Evolutionary conservation across 2,113 vertebrate genomes (phyloP).

Genomic region (Pteronura brasiliensis): DNA sequence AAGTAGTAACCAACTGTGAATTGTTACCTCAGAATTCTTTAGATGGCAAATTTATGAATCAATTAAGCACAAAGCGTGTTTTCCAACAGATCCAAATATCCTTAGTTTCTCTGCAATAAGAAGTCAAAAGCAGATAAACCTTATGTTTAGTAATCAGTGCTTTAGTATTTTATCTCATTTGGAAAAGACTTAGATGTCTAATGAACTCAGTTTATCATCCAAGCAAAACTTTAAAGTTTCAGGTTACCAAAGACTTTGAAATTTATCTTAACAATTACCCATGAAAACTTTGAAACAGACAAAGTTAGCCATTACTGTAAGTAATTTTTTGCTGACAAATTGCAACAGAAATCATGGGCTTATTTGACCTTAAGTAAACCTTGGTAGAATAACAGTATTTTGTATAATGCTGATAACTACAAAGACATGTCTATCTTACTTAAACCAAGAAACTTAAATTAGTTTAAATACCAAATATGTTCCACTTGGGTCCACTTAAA

Average conservation of each 20-base stretch:
- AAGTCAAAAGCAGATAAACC: background rate
- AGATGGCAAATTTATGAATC: background rate
- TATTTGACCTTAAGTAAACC: background rate
- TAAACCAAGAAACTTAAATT: background rate
- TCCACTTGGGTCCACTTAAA: background rate
- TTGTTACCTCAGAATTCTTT: background rate
- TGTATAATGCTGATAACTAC: background rate
- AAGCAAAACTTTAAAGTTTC: background rate
- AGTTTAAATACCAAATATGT: background rate
- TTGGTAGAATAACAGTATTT: background rate
- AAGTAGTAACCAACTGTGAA: background rate
- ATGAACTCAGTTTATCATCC: background rate
- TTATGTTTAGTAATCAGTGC: background rate
- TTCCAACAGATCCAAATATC: background rate
- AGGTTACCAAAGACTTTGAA: background rate
- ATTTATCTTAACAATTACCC: background rate
- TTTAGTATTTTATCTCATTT: background rate
- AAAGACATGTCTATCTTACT: background rate
- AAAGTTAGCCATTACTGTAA: background rate
- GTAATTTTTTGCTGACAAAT: background rate
- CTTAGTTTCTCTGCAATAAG: background rate
- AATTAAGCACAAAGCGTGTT: background rate
- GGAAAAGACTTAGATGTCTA: background rate
- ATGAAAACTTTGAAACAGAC: background rate
- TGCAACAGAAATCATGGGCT: background rate